Evolutionary conservation across 2,888 invertebrate genomes (phyloP), one percentile per base, ranked within the genome.

Genomic region (Nemoura dubitans): DNA sequence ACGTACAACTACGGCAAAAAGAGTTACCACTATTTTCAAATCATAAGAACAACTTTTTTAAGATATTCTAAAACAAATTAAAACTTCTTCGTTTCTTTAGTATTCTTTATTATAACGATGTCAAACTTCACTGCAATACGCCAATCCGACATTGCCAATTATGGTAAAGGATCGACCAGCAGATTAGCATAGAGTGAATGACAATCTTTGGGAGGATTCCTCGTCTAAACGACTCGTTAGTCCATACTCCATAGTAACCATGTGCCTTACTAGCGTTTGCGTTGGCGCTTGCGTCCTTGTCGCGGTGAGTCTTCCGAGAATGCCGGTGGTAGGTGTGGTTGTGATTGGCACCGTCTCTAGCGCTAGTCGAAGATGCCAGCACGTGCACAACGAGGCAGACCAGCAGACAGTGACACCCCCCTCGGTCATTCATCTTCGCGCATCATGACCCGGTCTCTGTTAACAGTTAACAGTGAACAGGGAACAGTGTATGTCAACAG

Each of bases 381-480:
- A n/a, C n/a, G n/a, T n/a, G n/a, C n/a, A 88, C 86, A 25, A 88
- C 86, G n/a, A 88, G 86, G 82, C 88, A 88, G 80, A 86, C 86
- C 30, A 88, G 83, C 76, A 88, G 78, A 86, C n/a, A n/a, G n/a
- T n/a, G n/a, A n/a, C 88, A 88, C 78, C 87, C 88, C 76, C 87
- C 80, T 42, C 86, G 87, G 36, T 83, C 88, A 81, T 86, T 87
- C 88, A 88, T 77, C 88, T 86, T 88, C 86, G 85, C 16, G 3
- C 59, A 59, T 59, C 59, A 59, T 59, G 59, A 59, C 2, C 21
- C 59, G 59, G 14, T 59, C 59, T 1, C 59, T 59, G n/a, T n/a
- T n/a, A n/a, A n/a, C n/a, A n/a, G n/a, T n/a, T n/a, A n/a, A n/a
- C n/a, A n/a, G n/a, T n/a, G n/a, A n/a, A n/a, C n/a, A n/a, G 59